These are phyloP conservation scores for Drosophila lutescens DNA, from an alignment of 2,888 invertebrate species.

Conservation along the genomic window DNA sequence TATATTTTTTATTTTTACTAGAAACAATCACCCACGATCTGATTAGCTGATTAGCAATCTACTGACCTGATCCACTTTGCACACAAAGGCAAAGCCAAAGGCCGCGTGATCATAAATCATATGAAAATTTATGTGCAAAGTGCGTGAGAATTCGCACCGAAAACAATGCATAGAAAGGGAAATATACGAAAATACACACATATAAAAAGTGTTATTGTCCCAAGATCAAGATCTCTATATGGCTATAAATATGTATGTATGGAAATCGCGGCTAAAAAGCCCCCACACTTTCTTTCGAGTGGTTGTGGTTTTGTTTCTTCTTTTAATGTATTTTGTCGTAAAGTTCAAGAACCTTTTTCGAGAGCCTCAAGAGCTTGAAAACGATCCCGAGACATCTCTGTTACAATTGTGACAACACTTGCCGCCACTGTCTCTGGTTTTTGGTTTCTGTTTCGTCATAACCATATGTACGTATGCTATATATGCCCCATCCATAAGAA, in stretches of 20 bases:
- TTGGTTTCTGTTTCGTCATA: conserved; percentile 16
- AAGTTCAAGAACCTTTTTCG: conserved; percentile 72
- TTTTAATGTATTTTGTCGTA: conserved; percentile 37
- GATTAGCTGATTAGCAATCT: conserved; percentile 36
- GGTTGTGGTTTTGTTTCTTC: neutral
- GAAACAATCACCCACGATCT: conserved; percentile 27
- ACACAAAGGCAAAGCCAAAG: conserved; percentile 27
- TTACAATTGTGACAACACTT: conserved; percentile 55
- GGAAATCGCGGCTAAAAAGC: conserved; percentile 24
- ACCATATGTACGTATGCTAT: neutral
- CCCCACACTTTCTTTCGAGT: conserved; percentile 60
- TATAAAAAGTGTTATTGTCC: conserved; percentile 31
- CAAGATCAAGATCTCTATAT: conserved; percentile 68
- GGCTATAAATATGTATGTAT: conserved; percentile 32
- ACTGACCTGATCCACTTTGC: conserved; percentile 69
- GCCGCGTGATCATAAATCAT: conserved; percentile 65
- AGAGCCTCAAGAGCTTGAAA: conserved; percentile 57
- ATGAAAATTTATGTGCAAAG: conserved; percentile 64
- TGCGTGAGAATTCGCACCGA: conserved; percentile 63
- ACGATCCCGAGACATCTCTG: conserved; percentile 56
- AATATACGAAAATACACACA: conserved; percentile 35
- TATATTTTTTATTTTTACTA: conserved; percentile 6
- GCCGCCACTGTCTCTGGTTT: conserved; percentile 42
- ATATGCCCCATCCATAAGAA: conserved; percentile 8
- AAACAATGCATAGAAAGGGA: conserved; percentile 60